Evolutionary conservation across 2,113 vertebrate genomes (phyloP), one percentile per base, ranked within the genome.

Genomic region (Etheostoma cragini): DNA sequence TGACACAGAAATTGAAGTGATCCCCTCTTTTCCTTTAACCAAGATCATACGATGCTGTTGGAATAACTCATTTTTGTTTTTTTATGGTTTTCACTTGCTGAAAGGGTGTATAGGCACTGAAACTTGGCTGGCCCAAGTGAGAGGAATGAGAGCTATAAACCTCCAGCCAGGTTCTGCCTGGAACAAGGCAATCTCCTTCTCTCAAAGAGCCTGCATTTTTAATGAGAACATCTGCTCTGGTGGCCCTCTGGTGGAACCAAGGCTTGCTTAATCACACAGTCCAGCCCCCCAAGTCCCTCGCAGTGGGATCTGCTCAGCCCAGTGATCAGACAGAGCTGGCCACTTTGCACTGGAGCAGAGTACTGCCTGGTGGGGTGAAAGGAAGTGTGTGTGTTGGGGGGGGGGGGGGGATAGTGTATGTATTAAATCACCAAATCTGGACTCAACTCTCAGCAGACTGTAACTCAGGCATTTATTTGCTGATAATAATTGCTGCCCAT

Each of bases 171-270:
- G 92, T 93, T 93, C 89, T 93, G 88, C 87, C 90, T 91, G 87
- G 87, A 93, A 92, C 83, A 94, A 93, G 87, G 95, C 94, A 92
- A 91, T 93, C 91, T 92, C 90, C 90, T 91, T 93, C 92, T 92
- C 89, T 95, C 91, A 89, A 88, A 88, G 87, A 89, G 89, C 93
- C 2, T 97, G 92, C 95, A 97, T 97, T 95, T 97, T 97, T 97
- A 96, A 97, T 97, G 93, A 97, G 89, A 91, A 91, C 96, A 96
- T 96, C 96, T 97, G 94, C 94, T 94, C 88, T 35, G 83, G 85
- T 89, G 86, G 89, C 89, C 86, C 88, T 90, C 88, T 89, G 88
- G 92, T 94, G 89, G 92, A 94, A 85, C 80, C 88, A 49, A 87
- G 88, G 86, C 76, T 75, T 92, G 87, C 87, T 93, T 93, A 95